These are phyloP conservation scores for Oostethus manadensis DNA, from an alignment of 2,113 vertebrate genomes.

Conservation along the genomic window DNA sequence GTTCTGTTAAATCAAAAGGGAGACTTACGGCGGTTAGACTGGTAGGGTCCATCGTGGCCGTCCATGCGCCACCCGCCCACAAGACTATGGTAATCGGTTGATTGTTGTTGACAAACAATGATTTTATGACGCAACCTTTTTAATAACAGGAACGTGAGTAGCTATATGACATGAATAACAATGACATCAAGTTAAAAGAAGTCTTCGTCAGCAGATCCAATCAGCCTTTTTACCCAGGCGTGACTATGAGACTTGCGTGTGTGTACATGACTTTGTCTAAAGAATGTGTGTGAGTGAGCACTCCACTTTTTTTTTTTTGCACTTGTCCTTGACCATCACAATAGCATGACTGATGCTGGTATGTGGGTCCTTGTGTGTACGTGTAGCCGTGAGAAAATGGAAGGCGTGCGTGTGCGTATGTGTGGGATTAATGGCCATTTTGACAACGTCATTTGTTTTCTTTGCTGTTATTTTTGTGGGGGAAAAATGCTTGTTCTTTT, in stretches of 20 bases:
- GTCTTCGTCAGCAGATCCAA: constrained; percentile 52
- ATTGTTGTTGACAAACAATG: too few relatives aligned
- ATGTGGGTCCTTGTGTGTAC: constrained; percentile 47
- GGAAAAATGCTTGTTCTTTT: constrained; percentile 8
- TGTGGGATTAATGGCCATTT: constrained; percentile 27
- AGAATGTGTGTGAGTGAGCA: constrained; percentile 27
- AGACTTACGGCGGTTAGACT: too few relatives aligned
- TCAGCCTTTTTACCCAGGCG: constrained; percentile 51
- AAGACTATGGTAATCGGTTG: too few relatives aligned
- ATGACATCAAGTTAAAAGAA: constrained; percentile 23
- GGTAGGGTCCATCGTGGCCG: too few relatives aligned
- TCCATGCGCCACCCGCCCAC: too few relatives aligned
- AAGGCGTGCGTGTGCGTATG: constrained; percentile 31
- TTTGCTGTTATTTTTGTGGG: constrained; percentile 31
- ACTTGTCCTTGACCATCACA: constrained; percentile 38
- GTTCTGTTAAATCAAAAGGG: too few relatives aligned
- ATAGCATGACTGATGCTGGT: constrained; percentile 61
- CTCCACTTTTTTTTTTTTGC: constrained; percentile 6
- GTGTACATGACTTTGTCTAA: constrained; percentile 43
- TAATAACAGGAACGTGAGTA: background rate
- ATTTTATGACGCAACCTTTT: too few relatives aligned
- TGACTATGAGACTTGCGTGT: constrained; percentile 46
- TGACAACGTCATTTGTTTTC: constrained; percentile 24
- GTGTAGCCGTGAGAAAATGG: constrained; percentile 53
- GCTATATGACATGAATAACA: constrained; percentile 5